Percentiles rank a stretch among this genome's conserved stretches.
Conservation (phyloP, 2,888 invertebrate genomes). For the Heliconius ethilla region DNA sequence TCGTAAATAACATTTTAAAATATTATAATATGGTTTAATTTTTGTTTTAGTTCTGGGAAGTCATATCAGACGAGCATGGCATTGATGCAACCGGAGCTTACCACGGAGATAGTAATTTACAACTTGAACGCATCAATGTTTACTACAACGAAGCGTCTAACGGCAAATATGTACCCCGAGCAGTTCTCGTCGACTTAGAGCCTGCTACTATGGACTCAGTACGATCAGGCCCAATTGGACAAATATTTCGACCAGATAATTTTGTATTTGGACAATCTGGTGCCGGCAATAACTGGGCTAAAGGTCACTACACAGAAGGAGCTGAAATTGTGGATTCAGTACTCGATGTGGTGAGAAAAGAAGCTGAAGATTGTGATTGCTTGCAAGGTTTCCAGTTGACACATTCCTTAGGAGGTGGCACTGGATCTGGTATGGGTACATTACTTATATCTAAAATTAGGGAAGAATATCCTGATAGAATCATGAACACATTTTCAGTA, state of each 20-base stretch:
- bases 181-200: slow-evolving; percentile 21
- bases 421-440: slow-evolving; percentile 29
- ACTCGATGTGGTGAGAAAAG: slow-evolving; percentile 26
- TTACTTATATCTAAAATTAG: slow-evolving; percentile 28
- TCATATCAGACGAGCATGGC: slow-evolving; percentile 23
- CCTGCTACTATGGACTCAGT: slow-evolving; percentile 25
- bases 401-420: slow-evolving; percentile 28
- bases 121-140: slow-evolving; percentile 26
- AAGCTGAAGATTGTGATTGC: slow-evolving; percentile 28
- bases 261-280: slow-evolving; percentile 28
- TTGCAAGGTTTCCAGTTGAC: slow-evolving; percentile 30
- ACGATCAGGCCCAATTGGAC: slow-evolving; percentile 16
- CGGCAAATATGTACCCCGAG: slow-evolving; percentile 25
- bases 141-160: slow-evolving; percentile 23
- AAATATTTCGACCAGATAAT: slow-evolving; percentile 29
- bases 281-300: slow-evolving; percentile 27
- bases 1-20: background rate
- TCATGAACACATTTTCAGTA: slow-evolving; percentile 28
- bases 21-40: background rate
- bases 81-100: slow-evolving; percentile 21
- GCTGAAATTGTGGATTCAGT: slow-evolving; percentile 27
- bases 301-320: slow-evolving; percentile 29
- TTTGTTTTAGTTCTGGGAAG: slow-evolving; percentile 20
- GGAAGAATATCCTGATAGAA: slow-evolving; percentile 30
- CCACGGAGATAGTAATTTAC: slow-evolving; percentile 18